Conservation (phyloP, 2,113 vertebrate species). For the Sturnira hondurensis region DNA sequence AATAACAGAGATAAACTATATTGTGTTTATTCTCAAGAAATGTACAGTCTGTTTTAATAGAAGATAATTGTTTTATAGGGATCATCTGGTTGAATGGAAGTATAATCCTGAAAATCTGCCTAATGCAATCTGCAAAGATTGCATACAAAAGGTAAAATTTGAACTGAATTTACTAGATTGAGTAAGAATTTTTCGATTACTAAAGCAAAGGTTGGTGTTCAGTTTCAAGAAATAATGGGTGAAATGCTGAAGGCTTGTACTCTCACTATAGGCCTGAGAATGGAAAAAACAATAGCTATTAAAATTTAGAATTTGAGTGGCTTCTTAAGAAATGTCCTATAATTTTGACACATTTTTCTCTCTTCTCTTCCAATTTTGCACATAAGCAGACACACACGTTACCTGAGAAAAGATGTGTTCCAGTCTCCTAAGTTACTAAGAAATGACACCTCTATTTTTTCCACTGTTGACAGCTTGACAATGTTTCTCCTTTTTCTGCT, state of each 20-base stretch:
- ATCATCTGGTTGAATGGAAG: not conserved
- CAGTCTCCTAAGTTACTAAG: slow-evolving; percentile 22
- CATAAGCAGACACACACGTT: not conserved
- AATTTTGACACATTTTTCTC: not conserved
- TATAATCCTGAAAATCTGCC: not conserved
- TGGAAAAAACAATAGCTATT: slow-evolving; percentile 27
- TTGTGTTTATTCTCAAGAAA: not conserved
- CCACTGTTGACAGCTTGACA: slow-evolving; percentile 29
- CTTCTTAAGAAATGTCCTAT: not conserved
- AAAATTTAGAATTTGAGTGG: slow-evolving; percentile 19
- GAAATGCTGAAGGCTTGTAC: not conserved
- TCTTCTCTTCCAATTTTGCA: not conserved
- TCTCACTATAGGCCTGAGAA: not conserved
- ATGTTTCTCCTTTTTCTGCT: not conserved
- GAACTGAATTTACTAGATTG: not conserved
- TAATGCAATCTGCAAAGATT: not conserved
- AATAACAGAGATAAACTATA: not conserved
- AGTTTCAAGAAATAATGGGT: not conserved
- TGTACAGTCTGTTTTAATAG: not conserved
- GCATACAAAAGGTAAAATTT: not conserved
- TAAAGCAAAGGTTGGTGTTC: not conserved
- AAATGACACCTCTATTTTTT: slow-evolving; percentile 50
- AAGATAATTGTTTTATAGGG: not conserved
- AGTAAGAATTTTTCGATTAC: not conserved
- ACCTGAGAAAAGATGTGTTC: not conserved